These are phyloP conservation scores for Leuciscus idus DNA, from an alignment of 2,113 vertebrate genomes.

Conservation along the genomic window DNA sequence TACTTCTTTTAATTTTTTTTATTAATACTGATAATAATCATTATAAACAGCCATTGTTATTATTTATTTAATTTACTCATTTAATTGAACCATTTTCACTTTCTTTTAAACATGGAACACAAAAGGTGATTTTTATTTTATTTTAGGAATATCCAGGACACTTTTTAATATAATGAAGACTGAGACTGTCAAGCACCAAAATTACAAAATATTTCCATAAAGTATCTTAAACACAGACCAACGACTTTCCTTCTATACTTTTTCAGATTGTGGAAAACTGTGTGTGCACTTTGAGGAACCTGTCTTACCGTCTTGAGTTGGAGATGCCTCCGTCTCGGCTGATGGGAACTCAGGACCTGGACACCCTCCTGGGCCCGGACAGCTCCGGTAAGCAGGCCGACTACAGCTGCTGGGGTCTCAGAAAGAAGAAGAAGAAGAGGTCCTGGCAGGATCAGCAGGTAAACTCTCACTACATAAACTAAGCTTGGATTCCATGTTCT, in stretches of 20 bases:
- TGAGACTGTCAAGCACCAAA: not conserved
- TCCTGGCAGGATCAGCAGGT: conserved; percentile 91
- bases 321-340: conserved; percentile 95
- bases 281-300: conserved; percentile 95
- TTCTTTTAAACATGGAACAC: not conserved
- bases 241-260: too few species aligned
- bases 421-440: conserved; percentile 92
- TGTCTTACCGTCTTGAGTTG: conserved; percentile 94
- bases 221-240: too few species aligned
- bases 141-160: not conserved
- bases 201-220: not conserved
- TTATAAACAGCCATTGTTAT: not conserved
- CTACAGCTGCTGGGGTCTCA: conserved; percentile 96
- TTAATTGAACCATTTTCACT: not conserved
- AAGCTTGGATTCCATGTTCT: not conserved
- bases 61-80: not conserved
- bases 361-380: conserved; percentile 89
- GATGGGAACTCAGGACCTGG: conserved; percentile 88
- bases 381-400: conserved; percentile 90
- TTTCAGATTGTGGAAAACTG: conserved; percentile 96
- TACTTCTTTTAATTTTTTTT: too few species aligned
- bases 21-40: not conserved
- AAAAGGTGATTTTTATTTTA: not conserved
- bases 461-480: conserved; percentile 42
- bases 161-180: not conserved